Conservation (phyloP, 2,888 invertebrate genomes). For the Lithophane socia region DNA sequence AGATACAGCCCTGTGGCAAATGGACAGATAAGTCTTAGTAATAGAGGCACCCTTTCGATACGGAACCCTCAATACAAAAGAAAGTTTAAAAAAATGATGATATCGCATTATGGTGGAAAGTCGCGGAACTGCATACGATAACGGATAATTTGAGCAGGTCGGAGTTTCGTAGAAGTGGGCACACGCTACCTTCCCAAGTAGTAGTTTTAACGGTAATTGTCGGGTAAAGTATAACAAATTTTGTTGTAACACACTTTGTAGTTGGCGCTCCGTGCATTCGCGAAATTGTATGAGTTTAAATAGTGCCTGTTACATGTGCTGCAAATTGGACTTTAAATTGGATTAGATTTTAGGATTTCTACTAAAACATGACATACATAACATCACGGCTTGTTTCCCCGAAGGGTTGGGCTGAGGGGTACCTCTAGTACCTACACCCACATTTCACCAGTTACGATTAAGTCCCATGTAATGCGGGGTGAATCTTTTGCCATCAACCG, state of each 20-base stretch:
- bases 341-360: constrained; percentile 6
- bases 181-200: constrained; percentile 52
- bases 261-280: constrained; percentile 17
- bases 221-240: constrained; percentile 54
- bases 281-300: constrained; percentile 33
- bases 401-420: neutral
- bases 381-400: neutral
- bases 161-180: constrained; percentile 51
- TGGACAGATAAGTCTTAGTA: neutral
- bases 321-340: constrained; percentile 31
- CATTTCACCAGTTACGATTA: too few species aligned
- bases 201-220: constrained; percentile 62
- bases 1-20: neutral
- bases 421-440: too few species aligned
- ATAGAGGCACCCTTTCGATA: neutral
- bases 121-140: constrained; percentile 52
- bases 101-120: constrained; percentile 45
- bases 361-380: neutral
- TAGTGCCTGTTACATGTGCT: constrained; percentile 17
- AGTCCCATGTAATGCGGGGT: too few species aligned
- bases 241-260: constrained; percentile 47
- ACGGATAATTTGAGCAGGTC: constrained; percentile 52
- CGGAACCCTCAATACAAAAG: neutral
- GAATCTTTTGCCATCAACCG: too few species aligned
- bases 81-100: constrained; percentile 1